Evolutionary conservation across 2,113 vertebrate species (phyloP), one percentile per base, ranked within the genome.

Genomic region (Albula goreensis): DNA sequence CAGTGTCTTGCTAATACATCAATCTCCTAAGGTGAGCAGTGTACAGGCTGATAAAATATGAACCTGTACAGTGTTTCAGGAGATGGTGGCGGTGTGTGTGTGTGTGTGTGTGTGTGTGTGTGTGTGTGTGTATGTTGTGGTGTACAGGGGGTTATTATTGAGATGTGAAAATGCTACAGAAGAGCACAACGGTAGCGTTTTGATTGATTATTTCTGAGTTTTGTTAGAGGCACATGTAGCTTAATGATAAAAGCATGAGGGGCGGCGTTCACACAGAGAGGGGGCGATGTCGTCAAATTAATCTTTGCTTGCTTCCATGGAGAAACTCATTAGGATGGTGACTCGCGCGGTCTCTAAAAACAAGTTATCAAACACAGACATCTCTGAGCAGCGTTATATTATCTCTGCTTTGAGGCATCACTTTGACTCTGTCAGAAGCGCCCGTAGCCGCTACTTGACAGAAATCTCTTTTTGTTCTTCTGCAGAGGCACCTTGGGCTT

Each of bases 291-390:
- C 80, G 77, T 80, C 25, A 78, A 63, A 80, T 60, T 8, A 41
- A 83, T 83, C 80, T 83, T 63, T 41, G 82, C 86, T 87, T 57
- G 53, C 48, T 84, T 66, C 25, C 82, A 57, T 11, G 7, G 82
- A 50, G 6, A 52, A 86, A 50, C 53, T 80, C n/a, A 77, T 82
- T 79, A 81, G 70, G 51, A 31, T n/a, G 60, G 86, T 86, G 81
- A 83, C 50, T 86, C 51, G 19, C 25, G 78, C 19, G 3, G 48
- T 31, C 52, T 78, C 31, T 19, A 83, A 86, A 86, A 86, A 82
- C 49, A 78, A 83, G 41, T 41, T 77, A 78, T 78, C 8, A 83
- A 56, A 86, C 82, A 66, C 53, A 63, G 57, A 83, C 82, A 83
- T 83, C 82, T 56, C 48, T 12, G 9, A n/a, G 70, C 70, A 17